Evolutionary conservation across 2,888 invertebrate species (phyloP).

Genomic region (Morpho deidamia): DNA sequence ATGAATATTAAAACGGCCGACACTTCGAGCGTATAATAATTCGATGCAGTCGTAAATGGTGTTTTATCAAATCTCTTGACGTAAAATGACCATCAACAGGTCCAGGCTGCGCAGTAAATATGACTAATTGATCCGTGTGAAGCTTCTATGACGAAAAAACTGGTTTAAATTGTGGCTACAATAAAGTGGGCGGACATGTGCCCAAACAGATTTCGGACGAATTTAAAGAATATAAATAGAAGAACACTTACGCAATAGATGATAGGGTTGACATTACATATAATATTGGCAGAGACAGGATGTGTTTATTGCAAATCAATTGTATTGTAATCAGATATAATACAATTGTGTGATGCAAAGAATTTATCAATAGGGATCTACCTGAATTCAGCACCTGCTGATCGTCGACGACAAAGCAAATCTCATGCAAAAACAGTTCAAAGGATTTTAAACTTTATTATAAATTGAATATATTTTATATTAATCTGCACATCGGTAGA

Average conservation of each 20-base stretch:
- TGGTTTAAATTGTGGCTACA: constrained; percentile 17
- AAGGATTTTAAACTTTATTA: constrained; percentile 17
- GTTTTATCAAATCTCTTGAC: constrained; percentile 31
- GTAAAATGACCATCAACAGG: constrained; percentile 31
- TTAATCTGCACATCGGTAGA: constrained; percentile 16
- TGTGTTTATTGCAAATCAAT: constrained; percentile 31
- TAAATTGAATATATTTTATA: constrained; percentile 18
- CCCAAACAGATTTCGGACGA: constrained; percentile 17
- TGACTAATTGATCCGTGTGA: constrained; percentile 32
- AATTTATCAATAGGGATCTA: constrained; percentile 55
- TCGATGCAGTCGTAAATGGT: constrained; percentile 34
- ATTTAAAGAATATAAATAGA: constrained; percentile 7
- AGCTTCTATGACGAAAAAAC: constrained; percentile 24
- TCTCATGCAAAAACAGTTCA: constrained; percentile 2
- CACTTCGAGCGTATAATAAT: constrained; percentile 45
- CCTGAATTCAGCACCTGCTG: constrained; percentile 67
- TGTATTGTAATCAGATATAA: constrained; percentile 45
- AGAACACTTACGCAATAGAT: background rate
- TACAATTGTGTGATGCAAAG: constrained; percentile 48
- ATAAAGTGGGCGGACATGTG: constrained; percentile 23
- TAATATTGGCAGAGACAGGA: constrained; percentile 22
- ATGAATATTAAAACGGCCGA: constrained; percentile 61
- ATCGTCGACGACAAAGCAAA: constrained; percentile 21
- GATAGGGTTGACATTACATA: constrained; percentile 4
- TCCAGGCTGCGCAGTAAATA: constrained; percentile 27